Conservation (phyloP, 2,113 vertebrate genomes). For the Fulica atra region DNA sequence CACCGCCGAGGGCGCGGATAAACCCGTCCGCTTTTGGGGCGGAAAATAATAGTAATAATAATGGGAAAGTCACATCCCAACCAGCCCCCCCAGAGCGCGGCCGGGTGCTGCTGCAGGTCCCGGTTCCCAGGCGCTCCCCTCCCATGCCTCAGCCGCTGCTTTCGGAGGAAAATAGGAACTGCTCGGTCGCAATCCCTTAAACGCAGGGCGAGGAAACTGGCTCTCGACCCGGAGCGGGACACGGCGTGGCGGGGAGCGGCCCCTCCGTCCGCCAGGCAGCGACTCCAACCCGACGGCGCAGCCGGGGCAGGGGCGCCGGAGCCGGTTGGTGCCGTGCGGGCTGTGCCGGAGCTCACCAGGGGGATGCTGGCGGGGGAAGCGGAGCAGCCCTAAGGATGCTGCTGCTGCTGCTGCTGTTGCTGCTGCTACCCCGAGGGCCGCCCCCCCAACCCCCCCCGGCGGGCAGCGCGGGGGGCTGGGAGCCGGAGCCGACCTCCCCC, state of each 20-base stretch:
- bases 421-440: background rate
- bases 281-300: background rate
- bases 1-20: background rate
- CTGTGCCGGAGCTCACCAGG: background rate
- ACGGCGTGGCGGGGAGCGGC: background rate
- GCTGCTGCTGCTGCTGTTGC: background rate
- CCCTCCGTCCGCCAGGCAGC: background rate
- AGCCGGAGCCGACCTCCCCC: slow-evolving; percentile 69
- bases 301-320: background rate
- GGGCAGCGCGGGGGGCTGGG: background rate
- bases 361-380: background rate
- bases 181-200: background rate
- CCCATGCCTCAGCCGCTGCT: background rate
- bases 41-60: background rate
- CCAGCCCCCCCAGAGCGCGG: background rate
- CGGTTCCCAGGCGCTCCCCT: background rate
- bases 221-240: background rate
- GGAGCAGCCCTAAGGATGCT: background rate
- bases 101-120: background rate
- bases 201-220: background rate
- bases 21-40: background rate
- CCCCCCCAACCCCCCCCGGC: background rate
- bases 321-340: background rate
- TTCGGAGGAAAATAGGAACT: background rate
- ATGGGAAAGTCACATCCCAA: background rate